Evolutionary conservation across 2,888 invertebrate species (phyloP).

Genomic region (Linnaemya tessellans): DNA sequence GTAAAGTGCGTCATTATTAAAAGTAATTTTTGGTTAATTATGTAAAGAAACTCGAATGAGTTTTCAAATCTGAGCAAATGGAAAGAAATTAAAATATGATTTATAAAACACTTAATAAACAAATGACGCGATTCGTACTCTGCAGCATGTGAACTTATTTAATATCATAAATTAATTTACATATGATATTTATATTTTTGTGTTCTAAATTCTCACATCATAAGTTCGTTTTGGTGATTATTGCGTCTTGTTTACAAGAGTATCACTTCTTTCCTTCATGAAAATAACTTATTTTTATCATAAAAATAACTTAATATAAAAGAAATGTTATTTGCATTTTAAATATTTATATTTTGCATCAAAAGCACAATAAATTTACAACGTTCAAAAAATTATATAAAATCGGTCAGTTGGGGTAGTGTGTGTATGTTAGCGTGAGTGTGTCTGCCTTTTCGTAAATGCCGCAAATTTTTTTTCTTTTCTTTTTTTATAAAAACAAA

Average conservation of each 20-base stretch:
- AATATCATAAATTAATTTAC: slow-evolving; percentile 18
- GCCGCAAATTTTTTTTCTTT: slow-evolving; percentile 58
- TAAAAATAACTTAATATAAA: slow-evolving; percentile 27
- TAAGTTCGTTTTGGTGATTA: slow-evolving; percentile 8
- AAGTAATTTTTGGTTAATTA: slow-evolving; percentile 69
- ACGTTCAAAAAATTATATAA: slow-evolving; percentile 60
- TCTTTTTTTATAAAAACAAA: slow-evolving; percentile 26
- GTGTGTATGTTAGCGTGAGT: not conserved
- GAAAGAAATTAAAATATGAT: slow-evolving; percentile 22
- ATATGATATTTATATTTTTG: not conserved
- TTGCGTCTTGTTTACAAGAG: not conserved
- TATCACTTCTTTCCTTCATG: not conserved
- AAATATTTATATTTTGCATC: not conserved
- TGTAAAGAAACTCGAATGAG: slow-evolving; percentile 52
- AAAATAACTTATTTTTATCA: not conserved
- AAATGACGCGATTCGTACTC: not conserved
- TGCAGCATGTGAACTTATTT: slow-evolving; percentile 12
- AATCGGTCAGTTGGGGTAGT: slow-evolving; percentile 55
- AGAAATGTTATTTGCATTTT: not conserved
- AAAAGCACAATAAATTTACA: slow-evolving; percentile 4
- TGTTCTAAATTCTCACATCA: not conserved
- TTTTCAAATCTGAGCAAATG: not conserved
- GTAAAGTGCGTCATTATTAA: slow-evolving; percentile 5
- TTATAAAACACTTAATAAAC: not conserved
- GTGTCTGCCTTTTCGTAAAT: slow-evolving; percentile 47